Evolutionary conservation across 2,888 invertebrate genomes (phyloP), one percentile per base, ranked within the genome.

Genomic region (Phaonia tiefii): DNA sequence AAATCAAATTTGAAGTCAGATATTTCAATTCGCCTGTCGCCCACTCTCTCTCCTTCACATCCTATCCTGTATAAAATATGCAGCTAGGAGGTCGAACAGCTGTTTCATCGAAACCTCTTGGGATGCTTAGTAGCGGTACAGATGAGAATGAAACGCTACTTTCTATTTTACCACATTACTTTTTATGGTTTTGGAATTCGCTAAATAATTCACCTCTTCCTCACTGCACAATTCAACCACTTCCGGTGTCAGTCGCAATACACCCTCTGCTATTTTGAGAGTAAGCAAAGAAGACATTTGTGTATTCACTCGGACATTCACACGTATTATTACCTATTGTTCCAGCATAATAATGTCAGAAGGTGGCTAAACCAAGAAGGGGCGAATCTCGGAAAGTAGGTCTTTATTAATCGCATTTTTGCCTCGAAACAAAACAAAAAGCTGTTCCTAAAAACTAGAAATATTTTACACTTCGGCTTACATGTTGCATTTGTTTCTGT

Each of bases 121-220:
- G n/a, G n/a, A n/a, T n/a, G n/a, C n/a, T n/a, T n/a, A n/a, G n/a
- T n/a, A n/a, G n/a, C n/a, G n/a, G n/a, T n/a, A n/a, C n/a, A n/a
- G n/a, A 3, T 31, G 31, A 31, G 31, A 31, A 31, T 31, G 3
- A 31, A 31, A 31, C 31, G 4, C 31, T 8, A 17, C 31, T n/a
- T 10, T 13, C 4, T 2, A 54, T 67, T 15, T 78, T 71, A 78
- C 77, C 81, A 49, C 66, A 25, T 11, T 42, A 5, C 11, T 4
- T 0, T 8, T 10, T 42, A 13, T 3, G 80, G 80, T 77, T 58
- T 11, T 10, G 44, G 77, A 42, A 74, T 54, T 20, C 8, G 67
- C 77, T 80, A 75, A 73, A 17, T 20, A 44, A 60, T 1, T 5
- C 66, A 66, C 26, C 60, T 17, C 44, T 17, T 46, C 31, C 3